A percentile compares a stretch with the other conserved stretches of the same genome.
phyloP scores from a whole-genome alignment of 2,113 vertebrate genomes.

The Sander lucioperca region DNA sequence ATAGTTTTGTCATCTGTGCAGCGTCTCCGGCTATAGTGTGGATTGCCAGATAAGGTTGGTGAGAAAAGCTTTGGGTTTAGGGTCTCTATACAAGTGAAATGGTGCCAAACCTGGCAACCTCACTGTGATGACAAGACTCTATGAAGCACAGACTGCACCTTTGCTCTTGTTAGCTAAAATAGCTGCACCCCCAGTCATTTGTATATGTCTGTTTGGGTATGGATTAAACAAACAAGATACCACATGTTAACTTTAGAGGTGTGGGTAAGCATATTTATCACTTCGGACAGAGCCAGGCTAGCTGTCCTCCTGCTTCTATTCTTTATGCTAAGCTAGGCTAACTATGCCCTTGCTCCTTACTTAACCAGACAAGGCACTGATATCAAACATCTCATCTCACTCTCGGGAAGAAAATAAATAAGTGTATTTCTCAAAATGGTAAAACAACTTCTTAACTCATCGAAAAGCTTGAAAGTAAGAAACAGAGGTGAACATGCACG shows the following conservation, averaged over 20 bases:
- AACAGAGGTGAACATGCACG: neutral
- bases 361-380: neutral
- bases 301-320: neutral
- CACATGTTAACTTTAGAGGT: neutral
- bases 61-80: too few species aligned
- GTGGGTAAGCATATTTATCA: neutral
- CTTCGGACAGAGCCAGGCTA: neutral
- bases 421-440: neutral
- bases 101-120: too few species aligned
- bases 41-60: too few species aligned
- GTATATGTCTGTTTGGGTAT: too few species aligned
- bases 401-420: neutral
- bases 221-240: too few species aligned
- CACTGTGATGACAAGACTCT: too few species aligned
- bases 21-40: too few species aligned
- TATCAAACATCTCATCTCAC: neutral
- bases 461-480: constrained; percentile 1
- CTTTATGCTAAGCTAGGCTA: neutral
- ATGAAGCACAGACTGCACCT: too few species aligned
- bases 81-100: too few species aligned
- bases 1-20: too few species aligned
- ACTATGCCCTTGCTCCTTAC: neutral
- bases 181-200: too few species aligned
- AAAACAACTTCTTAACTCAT: neutral
- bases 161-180: too few species aligned